These are phyloP conservation scores for Adela reaumurella DNA, from an alignment of 2,888 invertebrate species.

Conservation along the genomic window DNA sequence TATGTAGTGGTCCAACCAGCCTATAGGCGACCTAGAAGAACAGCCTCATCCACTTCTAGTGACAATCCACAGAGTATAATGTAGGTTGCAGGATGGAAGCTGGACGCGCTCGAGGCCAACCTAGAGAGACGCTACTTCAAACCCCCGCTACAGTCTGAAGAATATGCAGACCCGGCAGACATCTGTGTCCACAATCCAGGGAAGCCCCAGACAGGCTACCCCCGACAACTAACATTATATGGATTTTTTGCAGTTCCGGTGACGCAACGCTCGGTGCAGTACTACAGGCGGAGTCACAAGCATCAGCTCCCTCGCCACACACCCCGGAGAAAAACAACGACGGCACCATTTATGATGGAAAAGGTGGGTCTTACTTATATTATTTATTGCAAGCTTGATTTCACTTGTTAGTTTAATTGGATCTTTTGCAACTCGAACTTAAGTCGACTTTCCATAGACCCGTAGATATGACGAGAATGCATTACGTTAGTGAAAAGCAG, in stretches of 20 bases:
- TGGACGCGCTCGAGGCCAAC: slow-evolving; percentile 81
- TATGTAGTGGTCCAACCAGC: slow-evolving; percentile 66
- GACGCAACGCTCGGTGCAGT: slow-evolving; percentile 39
- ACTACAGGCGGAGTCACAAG: slow-evolving; percentile 31
- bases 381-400: no score
- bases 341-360: slow-evolving; percentile 20
- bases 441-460: no score
- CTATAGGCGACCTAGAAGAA: slow-evolving; percentile 75
- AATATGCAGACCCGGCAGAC: no score
- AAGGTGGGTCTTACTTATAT: no score
- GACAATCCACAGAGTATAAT: slow-evolving; percentile 54
- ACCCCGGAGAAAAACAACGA: slow-evolving; percentile 26
- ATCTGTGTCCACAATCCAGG: no score
- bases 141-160: slow-evolving; percentile 82
- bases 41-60: slow-evolving; percentile 29
- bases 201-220: no score
- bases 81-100: slow-evolving; percentile 64
- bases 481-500: background rate
- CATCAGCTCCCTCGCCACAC: slow-evolving; percentile 31
- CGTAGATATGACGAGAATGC: no score
- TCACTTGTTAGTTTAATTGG: no score
- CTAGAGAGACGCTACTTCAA: slow-evolving; percentile 92
- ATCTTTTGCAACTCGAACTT: no score
- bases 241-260: slow-evolving; percentile 32
- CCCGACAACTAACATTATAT: no score